A percentile compares a stretch with the other conserved stretches of the same genome.
These are phyloP conservation scores for Palythoa caribaeorum DNA, from an alignment of 92 coral and sea anemone species.

Conservation along the genomic window DNA sequence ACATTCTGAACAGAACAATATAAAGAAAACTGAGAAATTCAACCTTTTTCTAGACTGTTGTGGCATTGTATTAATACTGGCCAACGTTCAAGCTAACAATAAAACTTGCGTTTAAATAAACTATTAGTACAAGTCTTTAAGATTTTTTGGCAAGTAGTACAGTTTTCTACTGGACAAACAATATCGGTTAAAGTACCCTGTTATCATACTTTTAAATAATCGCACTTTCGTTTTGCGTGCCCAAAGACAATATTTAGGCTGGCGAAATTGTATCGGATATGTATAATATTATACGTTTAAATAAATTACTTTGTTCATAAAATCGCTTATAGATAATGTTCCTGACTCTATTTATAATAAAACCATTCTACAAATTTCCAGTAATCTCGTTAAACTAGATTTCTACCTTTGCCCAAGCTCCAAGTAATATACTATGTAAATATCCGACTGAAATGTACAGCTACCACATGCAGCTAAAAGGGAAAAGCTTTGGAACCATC, in stretches of 20 bases:
- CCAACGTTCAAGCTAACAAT: background rate
- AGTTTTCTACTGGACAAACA: background rate
- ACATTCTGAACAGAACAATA: conserved; percentile 11
- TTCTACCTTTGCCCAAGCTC: background rate
- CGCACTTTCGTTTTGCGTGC: background rate
- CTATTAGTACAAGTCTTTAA: background rate
- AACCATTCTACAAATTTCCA: background rate
- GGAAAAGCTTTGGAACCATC: too few species aligned
- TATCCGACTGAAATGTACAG: background rate
- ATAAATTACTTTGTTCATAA: conserved; percentile 8
- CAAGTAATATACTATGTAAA: background rate
- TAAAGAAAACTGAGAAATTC: background rate
- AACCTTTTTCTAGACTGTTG: background rate
- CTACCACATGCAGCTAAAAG: background rate
- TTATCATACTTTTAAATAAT: background rate
- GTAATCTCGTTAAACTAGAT: background rate
- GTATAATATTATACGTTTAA: background rate
- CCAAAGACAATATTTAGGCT: background rate
- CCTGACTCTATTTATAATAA: background rate
- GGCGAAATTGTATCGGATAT: background rate
- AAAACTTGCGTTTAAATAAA: background rate
- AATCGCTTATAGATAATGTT: background rate
- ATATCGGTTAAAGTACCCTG: background rate
- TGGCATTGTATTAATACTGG: background rate
- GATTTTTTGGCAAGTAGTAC: background rate